phyloP scores from a whole-genome alignment of 2,797 vertebrate genomes.

The Oceanodroma leucorhoa region DNA sequence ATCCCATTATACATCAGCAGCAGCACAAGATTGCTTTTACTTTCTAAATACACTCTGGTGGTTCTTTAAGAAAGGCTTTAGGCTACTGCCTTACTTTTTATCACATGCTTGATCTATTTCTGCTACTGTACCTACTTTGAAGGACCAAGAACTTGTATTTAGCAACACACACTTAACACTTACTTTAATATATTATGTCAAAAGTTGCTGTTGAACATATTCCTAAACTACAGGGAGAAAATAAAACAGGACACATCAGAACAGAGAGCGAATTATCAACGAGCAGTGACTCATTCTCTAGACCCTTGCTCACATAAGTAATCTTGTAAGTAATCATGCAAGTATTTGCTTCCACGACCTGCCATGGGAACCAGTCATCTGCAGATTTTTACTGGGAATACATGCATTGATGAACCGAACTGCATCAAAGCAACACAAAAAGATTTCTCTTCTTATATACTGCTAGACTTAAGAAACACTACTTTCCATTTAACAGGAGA shows the following conservation, averaged over 20 bases:
- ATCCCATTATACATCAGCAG: constrained; percentile 6
- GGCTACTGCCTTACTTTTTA: constrained; percentile 38
- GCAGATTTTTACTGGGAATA: background rate
- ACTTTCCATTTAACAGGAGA: background rate
- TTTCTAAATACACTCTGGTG: constrained; percentile 13
- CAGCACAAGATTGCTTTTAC: background rate
- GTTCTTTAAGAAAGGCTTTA: constrained; percentile 24
- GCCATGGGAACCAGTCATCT: background rate
- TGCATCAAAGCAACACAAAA: background rate
- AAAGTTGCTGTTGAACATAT: background rate
- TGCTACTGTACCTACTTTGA: background rate
- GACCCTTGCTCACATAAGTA: background rate
- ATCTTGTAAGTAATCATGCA: background rate
- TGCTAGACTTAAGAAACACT: background rate
- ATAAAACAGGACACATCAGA: background rate
- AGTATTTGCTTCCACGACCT: background rate
- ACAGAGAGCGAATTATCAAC: background rate
- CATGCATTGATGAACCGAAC: background rate
- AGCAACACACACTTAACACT: background rate
- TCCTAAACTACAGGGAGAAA: background rate
- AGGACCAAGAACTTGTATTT: background rate
- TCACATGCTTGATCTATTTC: constrained; percentile 44
- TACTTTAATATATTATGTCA: background rate
- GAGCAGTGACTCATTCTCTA: background rate
- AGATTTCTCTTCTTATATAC: background rate